Conservation (phyloP, 2,797 vertebrate genomes). For the Cossypha dichroa region DNA sequence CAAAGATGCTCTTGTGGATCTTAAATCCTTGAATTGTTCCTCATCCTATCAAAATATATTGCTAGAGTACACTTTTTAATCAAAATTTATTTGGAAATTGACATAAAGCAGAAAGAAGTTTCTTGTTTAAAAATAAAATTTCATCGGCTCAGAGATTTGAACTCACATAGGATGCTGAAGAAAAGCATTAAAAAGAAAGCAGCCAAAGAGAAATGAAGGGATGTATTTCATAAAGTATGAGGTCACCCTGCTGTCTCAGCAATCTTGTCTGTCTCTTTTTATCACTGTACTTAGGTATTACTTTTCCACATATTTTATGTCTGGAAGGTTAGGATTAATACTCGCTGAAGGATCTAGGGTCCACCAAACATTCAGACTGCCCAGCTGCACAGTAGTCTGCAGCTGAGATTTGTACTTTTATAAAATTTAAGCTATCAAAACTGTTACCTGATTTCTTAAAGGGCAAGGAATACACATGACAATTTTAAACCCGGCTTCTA, state of each 20-base stretch:
- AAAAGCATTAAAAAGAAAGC: neutral
- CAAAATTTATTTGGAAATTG: neutral
- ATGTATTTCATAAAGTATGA: neutral
- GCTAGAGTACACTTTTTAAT: neutral
- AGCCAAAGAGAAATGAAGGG: neutral
- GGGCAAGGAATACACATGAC: neutral
- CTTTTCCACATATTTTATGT: neutral
- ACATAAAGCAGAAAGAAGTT: neutral
- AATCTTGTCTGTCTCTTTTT: slow-evolving; percentile 11
- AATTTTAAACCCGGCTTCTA: neutral
- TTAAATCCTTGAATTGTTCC: neutral
- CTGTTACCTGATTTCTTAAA: neutral
- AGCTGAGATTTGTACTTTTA: neutral
- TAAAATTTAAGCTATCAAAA: neutral
- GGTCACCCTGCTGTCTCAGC: slow-evolving; percentile 29
- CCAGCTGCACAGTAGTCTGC: neutral
- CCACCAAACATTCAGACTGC: neutral
- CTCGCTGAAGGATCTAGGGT: neutral
- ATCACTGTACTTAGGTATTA: neutral
- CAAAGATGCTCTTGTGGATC: neutral
- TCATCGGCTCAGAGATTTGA: neutral
- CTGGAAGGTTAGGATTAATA: neutral
- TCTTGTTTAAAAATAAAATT: slow-evolving; percentile 3
- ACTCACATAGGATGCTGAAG: neutral
- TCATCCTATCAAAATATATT: neutral